Evolutionary conservation across 2,113 vertebrate species (phyloP).

Genomic region (Heterotilapia buettikoferi): DNA sequence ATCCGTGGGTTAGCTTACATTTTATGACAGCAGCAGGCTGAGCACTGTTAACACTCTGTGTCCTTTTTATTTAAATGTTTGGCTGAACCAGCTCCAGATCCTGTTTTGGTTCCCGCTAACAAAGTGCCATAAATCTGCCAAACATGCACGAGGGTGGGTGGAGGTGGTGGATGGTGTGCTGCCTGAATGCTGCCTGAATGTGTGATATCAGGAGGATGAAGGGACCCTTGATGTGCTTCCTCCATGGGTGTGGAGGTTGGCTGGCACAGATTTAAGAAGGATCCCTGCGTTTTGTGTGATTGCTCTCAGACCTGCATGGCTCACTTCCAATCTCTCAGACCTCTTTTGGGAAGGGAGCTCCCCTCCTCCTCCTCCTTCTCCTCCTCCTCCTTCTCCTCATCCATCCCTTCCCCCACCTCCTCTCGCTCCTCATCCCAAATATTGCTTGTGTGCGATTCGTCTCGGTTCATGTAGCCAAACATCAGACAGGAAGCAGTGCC

Average conservation of each 20-base stretch:
- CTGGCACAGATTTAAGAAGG: slow-evolving; percentile 30
- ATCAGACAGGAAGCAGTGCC: slow-evolving; percentile 48
- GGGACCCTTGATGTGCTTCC: neutral
- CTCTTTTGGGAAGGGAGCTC: slow-evolving; percentile 31
- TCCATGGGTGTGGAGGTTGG: slow-evolving; percentile 34
- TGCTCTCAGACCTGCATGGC: slow-evolving; percentile 41
- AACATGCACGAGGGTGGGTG: neutral
- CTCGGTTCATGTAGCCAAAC: slow-evolving; percentile 39
- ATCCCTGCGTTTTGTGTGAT: slow-evolving; percentile 47
- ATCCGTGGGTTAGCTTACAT: neutral
- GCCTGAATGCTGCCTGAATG: neutral
- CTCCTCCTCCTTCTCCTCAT: neutral
- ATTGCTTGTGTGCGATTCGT: slow-evolving; percentile 45
- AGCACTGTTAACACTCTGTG: neutral
- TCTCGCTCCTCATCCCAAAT: slow-evolving; percentile 48
- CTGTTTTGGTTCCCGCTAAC: slow-evolving; percentile 29
- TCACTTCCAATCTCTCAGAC: slow-evolving; percentile 23
- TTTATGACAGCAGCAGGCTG: neutral
- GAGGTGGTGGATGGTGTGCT: neutral
- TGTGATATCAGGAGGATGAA: neutral
- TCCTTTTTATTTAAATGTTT: neutral
- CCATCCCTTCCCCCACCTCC: neutral
- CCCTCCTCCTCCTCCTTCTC: neutral
- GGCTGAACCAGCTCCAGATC: neutral
- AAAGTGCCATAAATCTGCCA: slow-evolving; percentile 53